Evolutionary conservation across 2,113 vertebrate species (phyloP), one percentile per base, ranked within the genome.

Genomic region (Colaptes auratus): DNA sequence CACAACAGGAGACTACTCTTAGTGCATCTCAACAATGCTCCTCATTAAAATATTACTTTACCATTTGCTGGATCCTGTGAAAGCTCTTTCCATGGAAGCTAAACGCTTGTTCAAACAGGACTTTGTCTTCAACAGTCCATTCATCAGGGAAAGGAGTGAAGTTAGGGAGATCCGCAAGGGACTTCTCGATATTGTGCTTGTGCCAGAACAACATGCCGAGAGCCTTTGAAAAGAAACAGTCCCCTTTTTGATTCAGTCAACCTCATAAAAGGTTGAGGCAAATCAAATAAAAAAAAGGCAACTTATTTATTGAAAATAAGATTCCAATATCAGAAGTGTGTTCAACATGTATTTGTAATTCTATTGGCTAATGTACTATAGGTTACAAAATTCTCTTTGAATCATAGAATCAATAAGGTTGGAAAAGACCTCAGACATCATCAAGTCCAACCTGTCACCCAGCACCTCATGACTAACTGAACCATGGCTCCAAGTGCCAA

Each of bases 31-130:
- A 86, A 39, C 18, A 90, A 90, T 35, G 48, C 25, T 82, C 86
- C 35, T 55, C 27, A 80, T 86, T 52, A 71, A 91, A 88, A 16
- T 25, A 88, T 46, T 74, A 93, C 76, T 95, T 89, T 98, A 99
- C 99, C 99, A 99, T 99, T 98, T 99, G 99, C 92, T 99, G 99
- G 94, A 99, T 99, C 96, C 99, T 98, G 97, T 99, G 99, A 96
- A 99, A 99, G 97, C 99, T 99, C 97, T 99, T 99, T 73, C 99
- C 99, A 39, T 99, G 99, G 96, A 99, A 99, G 96, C 99, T 99
- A 98, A 99, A 99, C 63, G 99, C 99, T 97, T 99, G 99, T 84
- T 99, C 99, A 97, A 99, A 99, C 13, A 99, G 97, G 92, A 99
- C 99, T 97, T 99, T 99, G 89, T 99, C 99, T 98, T 99, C 99